Base-by-base conservation (phyloP, 1,140 invertebrate species). In the Aphidius ervi region DNA sequence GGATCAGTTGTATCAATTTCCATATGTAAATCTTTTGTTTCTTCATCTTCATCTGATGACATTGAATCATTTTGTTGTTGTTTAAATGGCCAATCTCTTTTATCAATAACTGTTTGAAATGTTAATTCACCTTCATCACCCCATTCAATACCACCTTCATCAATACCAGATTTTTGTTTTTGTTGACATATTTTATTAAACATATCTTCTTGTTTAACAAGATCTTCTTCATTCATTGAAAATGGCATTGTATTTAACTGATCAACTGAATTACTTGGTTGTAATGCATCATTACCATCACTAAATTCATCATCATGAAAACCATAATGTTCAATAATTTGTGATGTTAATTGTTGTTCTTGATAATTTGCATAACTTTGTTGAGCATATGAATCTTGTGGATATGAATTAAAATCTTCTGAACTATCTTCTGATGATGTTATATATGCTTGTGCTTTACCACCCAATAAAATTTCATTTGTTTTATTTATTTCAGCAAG, bases 261-360 rank as follows among this genome's bases (percentile, higher is more conserved):
- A 59, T 84, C 82, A 63, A 81, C 77, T 47, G 78, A 75, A 61
- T 77, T 77, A 70, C 81, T 84, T 73, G 62, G 64, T 53, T 73
- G 69, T 68, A 85, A 70, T 65, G 81, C 82, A 65, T 87, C 85
- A 64, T 88, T 85, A 4, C 81, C 82, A 67, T 87, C 85, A 65
- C 82, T 84, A 67, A 86, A 87, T 57, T 87, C 84, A 63, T 88
- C 83, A 68, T 88, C 86, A 65, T 84, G 83, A 67, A 84, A 87
- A 41, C 85, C 85, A 73, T 85, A 88, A 63, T 83, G 83, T 58
- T 86, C 85, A 69, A 83, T 82, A 72, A 85, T 84, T 59, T 82
- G 81, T 64, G 81, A 80, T 47, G 82, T 82, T 79, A 86, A 82
- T 68, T 84, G 80, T 77, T 85, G 83, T 67, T 80, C 78, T 75